phyloP scores from a whole-genome alignment of 2,113 vertebrate species.

The Dermatemys mawii region DNA sequence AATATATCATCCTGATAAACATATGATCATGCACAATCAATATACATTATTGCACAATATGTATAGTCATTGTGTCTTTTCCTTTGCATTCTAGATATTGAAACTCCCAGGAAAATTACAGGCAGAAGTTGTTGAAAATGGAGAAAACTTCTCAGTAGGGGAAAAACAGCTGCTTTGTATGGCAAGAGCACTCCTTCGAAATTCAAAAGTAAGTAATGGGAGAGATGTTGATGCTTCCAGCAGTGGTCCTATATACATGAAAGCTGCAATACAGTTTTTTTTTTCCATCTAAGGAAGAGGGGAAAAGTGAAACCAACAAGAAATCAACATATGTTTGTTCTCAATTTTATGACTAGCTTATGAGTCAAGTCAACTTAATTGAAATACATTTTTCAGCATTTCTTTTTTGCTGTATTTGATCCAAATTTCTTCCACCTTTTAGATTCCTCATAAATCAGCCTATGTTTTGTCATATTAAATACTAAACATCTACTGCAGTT shows the following conservation, averaged over 20 bases:
- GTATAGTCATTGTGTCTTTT: not conserved
- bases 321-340: not conserved
- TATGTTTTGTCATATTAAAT: not conserved
- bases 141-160: slow-evolving; percentile 88
- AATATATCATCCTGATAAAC: slow-evolving; percentile 35
- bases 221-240: not conserved
- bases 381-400: not conserved
- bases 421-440: not conserved
- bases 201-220: slow-evolving; percentile 80
- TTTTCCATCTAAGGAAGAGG: not conserved
- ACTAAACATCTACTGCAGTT: not conserved
- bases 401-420: not conserved
- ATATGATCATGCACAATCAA: not conserved
- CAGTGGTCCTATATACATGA: not conserved
- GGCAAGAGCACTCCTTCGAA: slow-evolving; percentile 82
- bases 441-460: not conserved
- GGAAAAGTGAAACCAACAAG: slow-evolving; percentile 11
- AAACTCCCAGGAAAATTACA: slow-evolving; percentile 78
- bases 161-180: slow-evolving; percentile 85
- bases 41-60: not conserved
- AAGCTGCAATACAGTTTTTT: not conserved
- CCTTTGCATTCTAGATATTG: slow-evolving; percentile 70
- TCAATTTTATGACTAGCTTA: not conserved
- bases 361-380: not conserved
- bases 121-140: slow-evolving; percentile 80